phyloP scores from a whole-genome alignment of 2,797 vertebrate genomes.

The Clamator glandarius region DNA sequence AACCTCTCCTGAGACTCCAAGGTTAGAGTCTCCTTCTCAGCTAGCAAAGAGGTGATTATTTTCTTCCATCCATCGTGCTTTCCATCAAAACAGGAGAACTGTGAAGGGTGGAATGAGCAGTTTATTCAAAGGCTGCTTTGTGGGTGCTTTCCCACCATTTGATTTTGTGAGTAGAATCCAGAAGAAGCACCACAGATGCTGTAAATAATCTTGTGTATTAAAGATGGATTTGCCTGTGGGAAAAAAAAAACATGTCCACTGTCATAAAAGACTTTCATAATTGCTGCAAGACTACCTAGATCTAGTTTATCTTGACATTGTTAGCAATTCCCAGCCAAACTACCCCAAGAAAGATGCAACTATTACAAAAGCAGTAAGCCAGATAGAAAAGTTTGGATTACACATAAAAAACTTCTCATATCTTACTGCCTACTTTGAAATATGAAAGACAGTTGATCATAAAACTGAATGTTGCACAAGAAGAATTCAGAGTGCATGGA shows the following conservation, averaged over 20 bases:
- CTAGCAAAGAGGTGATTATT: slow-evolving; percentile 1
- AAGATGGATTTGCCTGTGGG: neutral
- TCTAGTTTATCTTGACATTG: neutral
- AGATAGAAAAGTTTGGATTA: neutral
- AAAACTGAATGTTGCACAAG: neutral
- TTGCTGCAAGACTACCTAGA: neutral
- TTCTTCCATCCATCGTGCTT: neutral
- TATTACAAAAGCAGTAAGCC: neutral
- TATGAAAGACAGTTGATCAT: neutral
- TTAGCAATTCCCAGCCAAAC: neutral
- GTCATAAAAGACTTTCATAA: neutral
- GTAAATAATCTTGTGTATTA: neutral
- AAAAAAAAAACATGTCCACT: neutral
- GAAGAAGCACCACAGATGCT: neutral
- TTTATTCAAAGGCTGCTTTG: neutral
- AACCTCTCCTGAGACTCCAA: neutral
- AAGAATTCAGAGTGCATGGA: neutral
- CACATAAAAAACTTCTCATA: neutral
- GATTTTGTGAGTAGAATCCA: neutral
- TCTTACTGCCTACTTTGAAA: neutral
- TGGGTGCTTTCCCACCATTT: neutral
- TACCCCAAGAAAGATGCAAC: neutral
- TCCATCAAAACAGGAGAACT: neutral
- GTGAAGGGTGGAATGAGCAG: neutral
- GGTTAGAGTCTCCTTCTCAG: neutral